phyloP scores from a whole-genome alignment of 2,888 invertebrate species.

The Cremastinae sp. region DNA sequence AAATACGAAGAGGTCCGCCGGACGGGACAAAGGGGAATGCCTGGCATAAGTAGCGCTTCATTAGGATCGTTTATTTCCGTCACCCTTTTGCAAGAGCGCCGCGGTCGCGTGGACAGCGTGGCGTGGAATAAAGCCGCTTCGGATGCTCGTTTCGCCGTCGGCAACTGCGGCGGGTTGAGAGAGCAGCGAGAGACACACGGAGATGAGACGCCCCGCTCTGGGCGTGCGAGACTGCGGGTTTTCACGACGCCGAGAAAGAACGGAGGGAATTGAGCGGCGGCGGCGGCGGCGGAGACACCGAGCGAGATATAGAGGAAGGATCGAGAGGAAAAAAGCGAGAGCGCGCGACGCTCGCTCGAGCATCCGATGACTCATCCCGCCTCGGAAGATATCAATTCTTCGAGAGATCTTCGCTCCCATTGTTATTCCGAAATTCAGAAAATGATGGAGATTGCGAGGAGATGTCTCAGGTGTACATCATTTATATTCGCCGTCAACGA shows the following conservation, averaged over 20 bases:
- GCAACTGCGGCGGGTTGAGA: constrained; percentile 25
- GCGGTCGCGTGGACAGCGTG: constrained; percentile 55
- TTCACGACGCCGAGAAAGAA: constrained; percentile 24
- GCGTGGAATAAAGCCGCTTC: constrained; percentile 30
- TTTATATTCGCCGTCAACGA: constrained; percentile 54
- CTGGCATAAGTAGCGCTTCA: constrained; percentile 62
- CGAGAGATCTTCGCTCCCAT: background rate
- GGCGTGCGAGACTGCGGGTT: constrained; percentile 44
- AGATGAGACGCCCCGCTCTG: constrained; percentile 44
- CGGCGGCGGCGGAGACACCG: too few species aligned
- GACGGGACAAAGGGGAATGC: constrained; percentile 48
- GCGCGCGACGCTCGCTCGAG: background rate
- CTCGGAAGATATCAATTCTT: constrained; percentile 28
- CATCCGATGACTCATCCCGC: constrained; percentile 34
- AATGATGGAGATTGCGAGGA: constrained; percentile 4
- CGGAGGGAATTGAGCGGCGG: too few species aligned
- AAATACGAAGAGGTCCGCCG: constrained; percentile 25
- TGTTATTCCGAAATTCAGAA: background rate
- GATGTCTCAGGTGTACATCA: constrained; percentile 41
- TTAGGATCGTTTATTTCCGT: constrained; percentile 67
- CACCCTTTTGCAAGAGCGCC: constrained; percentile 58
- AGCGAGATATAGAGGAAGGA: constrained; percentile 24
- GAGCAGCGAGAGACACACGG: constrained; percentile 50
- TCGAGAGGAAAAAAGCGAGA: constrained; percentile 1
- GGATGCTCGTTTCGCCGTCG: constrained; percentile 38